Evolutionary conservation across 1,140 invertebrate species (phyloP).

Genomic region (Aphaenogaster floridana): DNA sequence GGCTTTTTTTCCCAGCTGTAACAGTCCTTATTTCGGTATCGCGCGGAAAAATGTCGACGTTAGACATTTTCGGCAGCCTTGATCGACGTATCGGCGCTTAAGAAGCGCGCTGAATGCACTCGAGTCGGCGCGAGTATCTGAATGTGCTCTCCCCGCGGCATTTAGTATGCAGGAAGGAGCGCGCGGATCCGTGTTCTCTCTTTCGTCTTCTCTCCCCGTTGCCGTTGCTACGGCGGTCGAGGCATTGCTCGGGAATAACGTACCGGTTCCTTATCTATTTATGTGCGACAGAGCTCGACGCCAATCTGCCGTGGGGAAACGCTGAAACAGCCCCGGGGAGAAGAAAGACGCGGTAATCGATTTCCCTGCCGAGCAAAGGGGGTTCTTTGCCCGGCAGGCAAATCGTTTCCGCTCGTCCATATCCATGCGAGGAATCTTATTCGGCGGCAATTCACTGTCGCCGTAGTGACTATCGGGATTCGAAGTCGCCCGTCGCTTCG

Average conservation of each 20-base stretch:
- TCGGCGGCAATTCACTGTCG: conserved; percentile 67
- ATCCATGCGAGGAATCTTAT: conserved; percentile 74
- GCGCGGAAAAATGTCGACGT: conserved; percentile 14
- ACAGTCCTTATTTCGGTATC: neutral
- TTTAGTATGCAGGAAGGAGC: conserved; percentile 56
- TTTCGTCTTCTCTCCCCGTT: conserved; percentile 45
- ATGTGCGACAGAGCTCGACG: conserved; percentile 79
- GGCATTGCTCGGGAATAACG: conserved; percentile 76
- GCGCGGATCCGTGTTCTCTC: conserved; percentile 62
- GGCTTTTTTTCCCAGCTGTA: neutral
- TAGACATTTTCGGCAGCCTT: neutral
- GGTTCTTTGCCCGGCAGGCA: conserved; percentile 71
- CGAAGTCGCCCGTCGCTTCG: conserved; percentile 17
- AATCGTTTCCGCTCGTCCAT: conserved; percentile 74
- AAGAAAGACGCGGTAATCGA: conserved; percentile 77
- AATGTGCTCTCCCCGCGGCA: neutral
- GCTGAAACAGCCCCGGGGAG: conserved; percentile 68
- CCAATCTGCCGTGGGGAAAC: conserved; percentile 72
- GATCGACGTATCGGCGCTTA: conserved; percentile 21
- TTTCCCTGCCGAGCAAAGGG: conserved; percentile 74
- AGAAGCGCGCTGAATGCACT: conserved; percentile 38
- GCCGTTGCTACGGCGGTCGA: conserved; percentile 31
- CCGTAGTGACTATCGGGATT: conserved; percentile 38
- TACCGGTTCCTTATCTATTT: conserved; percentile 80
- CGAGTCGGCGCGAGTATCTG: neutral